Conservation (phyloP, 2,888 invertebrate species). For the Eristalis arbustorum region DNA sequence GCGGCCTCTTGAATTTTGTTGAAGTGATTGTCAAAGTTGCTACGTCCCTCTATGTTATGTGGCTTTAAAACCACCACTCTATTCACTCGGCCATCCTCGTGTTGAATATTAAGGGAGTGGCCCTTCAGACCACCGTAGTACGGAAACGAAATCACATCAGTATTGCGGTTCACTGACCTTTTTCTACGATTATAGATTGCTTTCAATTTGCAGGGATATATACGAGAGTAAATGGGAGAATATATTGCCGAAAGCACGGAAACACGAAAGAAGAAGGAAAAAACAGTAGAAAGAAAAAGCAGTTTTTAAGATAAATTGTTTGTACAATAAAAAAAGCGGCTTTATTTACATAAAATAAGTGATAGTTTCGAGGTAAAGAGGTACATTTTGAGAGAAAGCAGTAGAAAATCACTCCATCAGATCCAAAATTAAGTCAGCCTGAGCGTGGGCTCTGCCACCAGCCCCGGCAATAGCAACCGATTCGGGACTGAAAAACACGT, state of each 20-base stretch:
- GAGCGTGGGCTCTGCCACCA: conserved; percentile 88
- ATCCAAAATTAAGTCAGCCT: conserved; percentile 86
- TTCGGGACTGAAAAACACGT: conserved; percentile 85
- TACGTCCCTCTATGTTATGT: conserved; percentile 47
- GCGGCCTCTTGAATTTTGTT: conserved; percentile 83
- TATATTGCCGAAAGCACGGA: not conserved
- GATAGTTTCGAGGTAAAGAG: conserved; percentile 62
- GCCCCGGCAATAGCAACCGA: conserved; percentile 88
- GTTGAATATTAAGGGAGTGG: conserved; percentile 81
- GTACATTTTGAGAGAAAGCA: not conserved
- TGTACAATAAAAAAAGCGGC: conserved; percentile 17
- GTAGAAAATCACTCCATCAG: conserved; percentile 72
- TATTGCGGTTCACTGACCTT: conserved; percentile 29
- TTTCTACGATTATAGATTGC: conserved; percentile 56
- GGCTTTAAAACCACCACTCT: conserved; percentile 55
- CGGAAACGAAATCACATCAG: conserved; percentile 79
- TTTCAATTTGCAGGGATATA: conserved; percentile 39
- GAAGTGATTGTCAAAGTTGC: conserved; percentile 82
- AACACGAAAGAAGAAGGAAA: not conserved
- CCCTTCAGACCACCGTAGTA: conserved; percentile 89
- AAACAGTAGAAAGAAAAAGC: conserved; percentile 17
- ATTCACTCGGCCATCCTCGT: conserved; percentile 72
- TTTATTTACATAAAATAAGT: conserved; percentile 51
- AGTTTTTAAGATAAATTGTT: conserved; percentile 1
- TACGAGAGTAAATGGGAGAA: conserved; percentile 2